These are phyloP conservation scores for Cryptoleucopteryx plumbea DNA, from an alignment of 2,113 vertebrate genomes.

Conservation along the genomic window DNA sequence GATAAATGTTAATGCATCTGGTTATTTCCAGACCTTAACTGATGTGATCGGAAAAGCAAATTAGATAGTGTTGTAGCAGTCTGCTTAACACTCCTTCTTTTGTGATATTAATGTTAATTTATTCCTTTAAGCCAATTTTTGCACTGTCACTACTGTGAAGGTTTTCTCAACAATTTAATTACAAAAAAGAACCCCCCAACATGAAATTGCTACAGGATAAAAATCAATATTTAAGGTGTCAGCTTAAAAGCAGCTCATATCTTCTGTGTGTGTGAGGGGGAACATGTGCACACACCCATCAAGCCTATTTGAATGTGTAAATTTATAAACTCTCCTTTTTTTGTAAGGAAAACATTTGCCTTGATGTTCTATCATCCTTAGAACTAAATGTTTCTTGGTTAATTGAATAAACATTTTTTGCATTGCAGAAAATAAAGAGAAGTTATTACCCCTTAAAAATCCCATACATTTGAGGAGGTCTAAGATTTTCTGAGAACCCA, in stretches of 20 bases:
- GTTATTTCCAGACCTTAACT: constrained; percentile 17
- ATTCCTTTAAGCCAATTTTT: constrained; percentile 46
- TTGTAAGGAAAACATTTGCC: not conserved
- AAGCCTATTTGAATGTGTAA: not conserved
- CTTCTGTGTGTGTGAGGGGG: not conserved
- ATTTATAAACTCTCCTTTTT: not conserved
- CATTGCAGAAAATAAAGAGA: not conserved
- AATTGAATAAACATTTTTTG: not conserved
- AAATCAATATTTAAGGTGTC: constrained; percentile 27
- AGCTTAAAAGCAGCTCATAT: not conserved
- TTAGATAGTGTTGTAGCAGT: not conserved
- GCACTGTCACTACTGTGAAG: constrained; percentile 16
- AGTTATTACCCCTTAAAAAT: not conserved
- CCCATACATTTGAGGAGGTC: not conserved
- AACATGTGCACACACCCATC: not conserved
- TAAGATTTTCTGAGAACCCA: not conserved
- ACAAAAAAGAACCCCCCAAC: not conserved
- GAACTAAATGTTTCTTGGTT: not conserved
- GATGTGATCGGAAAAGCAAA: not conserved
- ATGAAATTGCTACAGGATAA: not conserved
- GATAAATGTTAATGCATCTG: not conserved
- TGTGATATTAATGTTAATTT: constrained; percentile 21
- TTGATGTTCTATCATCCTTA: not conserved
- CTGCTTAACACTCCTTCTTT: constrained; percentile 18
- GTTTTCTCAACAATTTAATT: constrained; percentile 27